Evolutionary conservation across 2,888 invertebrate species (phyloP).

Genomic region (Pheosia tremula): DNA sequence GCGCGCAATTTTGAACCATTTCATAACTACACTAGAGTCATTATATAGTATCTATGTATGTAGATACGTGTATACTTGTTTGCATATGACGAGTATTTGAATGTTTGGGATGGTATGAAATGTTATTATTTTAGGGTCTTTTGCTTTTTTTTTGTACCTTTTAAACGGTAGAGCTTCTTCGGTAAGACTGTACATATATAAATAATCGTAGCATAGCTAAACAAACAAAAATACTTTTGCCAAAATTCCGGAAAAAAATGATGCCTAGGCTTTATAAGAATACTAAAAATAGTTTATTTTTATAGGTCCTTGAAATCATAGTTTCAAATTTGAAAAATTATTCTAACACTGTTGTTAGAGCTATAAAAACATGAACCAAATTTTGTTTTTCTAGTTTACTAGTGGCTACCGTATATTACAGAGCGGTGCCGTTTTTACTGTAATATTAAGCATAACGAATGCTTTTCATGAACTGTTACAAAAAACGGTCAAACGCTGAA

Average conservation of each 20-base stretch:
- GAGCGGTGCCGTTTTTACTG: conserved; percentile 18
- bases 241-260: too few relatives aligned
- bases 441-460: conserved; percentile 21
- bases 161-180: too few relatives aligned
- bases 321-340: too few relatives aligned
- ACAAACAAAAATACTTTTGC: too few relatives aligned
- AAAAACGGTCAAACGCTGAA: conserved; percentile 17
- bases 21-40: conserved; percentile 53
- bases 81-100: not conserved
- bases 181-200: too few relatives aligned
- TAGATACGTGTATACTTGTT: conserved; percentile 11
- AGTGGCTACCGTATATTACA: conserved; percentile 6
- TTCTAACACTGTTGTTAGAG: not conserved
- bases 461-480: conserved; percentile 19
- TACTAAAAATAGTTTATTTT: too few relatives aligned
- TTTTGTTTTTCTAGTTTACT: not conserved
- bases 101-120: not conserved
- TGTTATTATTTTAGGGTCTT: too few relatives aligned
- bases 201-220: too few relatives aligned
- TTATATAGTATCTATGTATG: conserved; percentile 20
- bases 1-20: conserved; percentile 53
- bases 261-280: too few relatives aligned
- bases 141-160: too few relatives aligned
- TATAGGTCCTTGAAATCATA: too few relatives aligned
- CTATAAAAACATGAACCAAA: conserved; percentile 2